These are phyloP conservation scores for Eugnorisma glareosa DNA, from an alignment of 2,888 invertebrate species.

Conservation along the genomic window DNA sequence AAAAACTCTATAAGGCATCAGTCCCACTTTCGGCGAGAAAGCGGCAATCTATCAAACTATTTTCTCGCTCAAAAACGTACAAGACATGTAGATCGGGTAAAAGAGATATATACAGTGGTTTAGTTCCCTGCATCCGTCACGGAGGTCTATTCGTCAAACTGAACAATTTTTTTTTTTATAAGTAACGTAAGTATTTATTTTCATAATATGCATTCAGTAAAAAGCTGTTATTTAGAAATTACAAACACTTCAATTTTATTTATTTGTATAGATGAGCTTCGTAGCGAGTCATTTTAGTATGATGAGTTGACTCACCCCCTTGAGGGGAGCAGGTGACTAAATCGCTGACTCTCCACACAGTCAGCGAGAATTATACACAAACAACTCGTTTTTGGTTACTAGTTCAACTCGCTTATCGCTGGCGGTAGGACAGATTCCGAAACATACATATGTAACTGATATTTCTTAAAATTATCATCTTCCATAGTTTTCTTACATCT, in stretches of 20 bases:
- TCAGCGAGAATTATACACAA: not conserved
- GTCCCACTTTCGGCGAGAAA: not conserved
- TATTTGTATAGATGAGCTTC: too few relatives aligned
- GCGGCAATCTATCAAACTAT: not conserved
- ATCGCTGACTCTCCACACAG: not conserved
- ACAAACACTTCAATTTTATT: too few relatives aligned
- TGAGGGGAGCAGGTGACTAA: not conserved
- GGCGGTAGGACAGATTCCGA: not conserved
- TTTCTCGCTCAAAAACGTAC: not conserved
- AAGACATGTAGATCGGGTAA: not conserved
- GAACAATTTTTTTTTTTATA: not conserved
- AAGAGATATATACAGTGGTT: not conserved
- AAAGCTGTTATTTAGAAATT: too few relatives aligned
- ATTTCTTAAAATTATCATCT: slow-evolving; percentile 39
- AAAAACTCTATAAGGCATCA: slow-evolving; percentile 13
- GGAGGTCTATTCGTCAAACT: not conserved
- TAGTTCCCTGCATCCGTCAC: fast-evolving
- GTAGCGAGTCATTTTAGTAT: not conserved
- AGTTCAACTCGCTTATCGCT: not conserved
- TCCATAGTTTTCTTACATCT: slow-evolving; percentile 53
- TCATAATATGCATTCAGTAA: too few relatives aligned
- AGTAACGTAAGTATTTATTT: too few relatives aligned
- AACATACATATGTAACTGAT: slow-evolving; percentile 26
- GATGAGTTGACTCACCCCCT: not conserved
- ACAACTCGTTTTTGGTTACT: not conserved